These are phyloP conservation scores for Phrynocephalus forsythii DNA, from an alignment of 2,797 vertebrate genomes.

Conservation along the genomic window DNA sequence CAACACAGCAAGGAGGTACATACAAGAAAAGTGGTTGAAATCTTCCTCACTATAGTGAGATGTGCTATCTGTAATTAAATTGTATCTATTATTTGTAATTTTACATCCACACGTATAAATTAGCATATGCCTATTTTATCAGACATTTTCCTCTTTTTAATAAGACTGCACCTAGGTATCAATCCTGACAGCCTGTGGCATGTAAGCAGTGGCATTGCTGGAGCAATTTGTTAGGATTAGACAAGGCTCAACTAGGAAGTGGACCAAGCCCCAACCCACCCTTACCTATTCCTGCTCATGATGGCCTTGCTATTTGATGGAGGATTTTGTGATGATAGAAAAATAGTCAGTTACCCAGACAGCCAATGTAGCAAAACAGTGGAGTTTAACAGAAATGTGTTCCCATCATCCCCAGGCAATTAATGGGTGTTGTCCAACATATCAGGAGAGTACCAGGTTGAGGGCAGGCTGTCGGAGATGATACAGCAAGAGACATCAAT, in stretches of 20 bases:
- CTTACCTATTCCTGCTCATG: not conserved
- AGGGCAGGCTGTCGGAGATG: not conserved
- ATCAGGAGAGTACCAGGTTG: not conserved
- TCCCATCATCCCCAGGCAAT: not conserved
- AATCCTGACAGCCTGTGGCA: too few relatives aligned
- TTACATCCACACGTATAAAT: too few relatives aligned
- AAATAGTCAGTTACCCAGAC: not conserved
- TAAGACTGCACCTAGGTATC: too few relatives aligned
- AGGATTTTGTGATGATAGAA: not conserved
- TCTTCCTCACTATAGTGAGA: too few relatives aligned
- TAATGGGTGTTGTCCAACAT: not conserved
- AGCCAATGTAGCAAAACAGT: not conserved
- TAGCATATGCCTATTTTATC: too few relatives aligned
- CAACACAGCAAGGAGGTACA: too few relatives aligned
- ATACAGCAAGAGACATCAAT: not conserved
- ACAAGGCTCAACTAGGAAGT: not conserved
- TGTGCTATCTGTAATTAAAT: too few relatives aligned
- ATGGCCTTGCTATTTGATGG: not conserved
- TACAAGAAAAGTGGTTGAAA: too few relatives aligned
- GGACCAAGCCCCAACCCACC: not conserved
- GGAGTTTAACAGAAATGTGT: not conserved
- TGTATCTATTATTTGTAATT: too few relatives aligned
- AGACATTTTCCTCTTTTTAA: too few relatives aligned
- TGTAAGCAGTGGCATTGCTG: not conserved
- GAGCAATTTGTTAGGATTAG: not conserved